Base-by-base conservation (phyloP, 2,888 invertebrate species). In the Punctoribates punctum region DNA sequence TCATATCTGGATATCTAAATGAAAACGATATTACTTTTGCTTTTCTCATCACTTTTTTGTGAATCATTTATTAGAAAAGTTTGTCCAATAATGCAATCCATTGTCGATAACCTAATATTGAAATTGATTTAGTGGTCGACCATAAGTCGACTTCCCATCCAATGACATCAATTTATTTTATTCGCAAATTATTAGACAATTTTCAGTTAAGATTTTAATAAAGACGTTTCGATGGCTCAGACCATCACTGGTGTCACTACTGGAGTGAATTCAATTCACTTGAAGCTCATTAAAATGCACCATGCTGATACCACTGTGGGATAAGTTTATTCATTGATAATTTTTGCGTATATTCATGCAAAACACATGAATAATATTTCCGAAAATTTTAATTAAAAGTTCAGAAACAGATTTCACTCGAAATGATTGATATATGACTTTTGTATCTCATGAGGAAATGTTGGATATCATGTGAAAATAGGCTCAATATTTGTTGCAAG, bases 1-100 rank as follows among this genome's bases (percentile, higher is more conserved):
- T 75, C 54, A 54, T 62, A 54, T 77, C 60, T 46, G 8, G 4
- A 46, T 51, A 48, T 73, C 48, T 20, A 51, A 20, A 46, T 73
- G n/a, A 27, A 27, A 15, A 67, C 6, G 3, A 29, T 46, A 72
- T 48, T 27, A 17, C 27, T 34, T 34, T 34, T 34, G 34, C 5
- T 62, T 27, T 62, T 62, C 29, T 62, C 29, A 27, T 34, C 23
- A 8, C 62, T 62, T 62, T 27, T 25, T n/a, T n/a, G 62, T 27
- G 15, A 62, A 62, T 62, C 29, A 62, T 62, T 62, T 27, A 62
- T 62, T 17, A 54, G 5, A 62, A 62, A 62, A 62, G 62, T 62
- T 62, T 11, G 27, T 15, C 29, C 29, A 62, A 62, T 62, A 62
- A 62, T 62, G 62, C 62, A 54, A 54, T 54, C 20, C 54, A 27